These are phyloP conservation scores for Chrysotoxum bicinctum DNA, from an alignment of 2,888 invertebrate species.

Conservation along the genomic window DNA sequence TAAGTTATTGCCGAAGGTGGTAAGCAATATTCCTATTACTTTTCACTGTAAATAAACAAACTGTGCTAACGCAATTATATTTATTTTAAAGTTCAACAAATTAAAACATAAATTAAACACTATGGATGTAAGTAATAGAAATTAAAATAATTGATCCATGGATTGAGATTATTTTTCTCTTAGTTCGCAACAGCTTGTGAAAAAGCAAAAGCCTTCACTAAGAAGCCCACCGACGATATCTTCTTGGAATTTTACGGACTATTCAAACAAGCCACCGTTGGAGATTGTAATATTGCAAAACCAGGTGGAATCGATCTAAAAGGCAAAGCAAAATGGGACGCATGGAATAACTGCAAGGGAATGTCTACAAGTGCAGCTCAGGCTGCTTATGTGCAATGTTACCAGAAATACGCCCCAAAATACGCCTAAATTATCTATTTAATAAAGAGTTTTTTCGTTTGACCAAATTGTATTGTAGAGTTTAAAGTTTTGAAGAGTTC, in stretches of 20 bases:
- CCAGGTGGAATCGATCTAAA: slow-evolving; percentile 94
- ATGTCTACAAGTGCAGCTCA: slow-evolving; percentile 89
- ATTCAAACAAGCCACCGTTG: slow-evolving; percentile 92
- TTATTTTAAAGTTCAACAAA: background rate
- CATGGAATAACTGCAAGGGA: slow-evolving; percentile 94
- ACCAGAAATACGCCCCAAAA: slow-evolving; percentile 83
- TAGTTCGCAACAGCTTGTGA: slow-evolving; percentile 89
- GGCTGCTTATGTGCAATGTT: slow-evolving; percentile 90
- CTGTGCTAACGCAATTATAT: background rate
- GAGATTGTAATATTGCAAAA: slow-evolving; percentile 90
- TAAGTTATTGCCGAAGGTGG: background rate
- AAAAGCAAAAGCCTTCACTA: slow-evolving; percentile 88
- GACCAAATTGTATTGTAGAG: background rate
- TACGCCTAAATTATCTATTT: slow-evolving; percentile 79
- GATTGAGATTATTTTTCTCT: background rate
- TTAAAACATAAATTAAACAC: background rate
- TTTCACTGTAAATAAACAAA: no score
- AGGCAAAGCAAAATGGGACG: slow-evolving; percentile 97
- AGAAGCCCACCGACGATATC: slow-evolving; percentile 90
- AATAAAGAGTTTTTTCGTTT: no score
- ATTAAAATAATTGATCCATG: background rate
- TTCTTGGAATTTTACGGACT: slow-evolving; percentile 92
- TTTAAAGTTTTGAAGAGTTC: no score
- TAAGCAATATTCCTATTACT: background rate
- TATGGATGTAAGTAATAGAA: slow-evolving; percentile 40